Base-by-base conservation (phyloP, 2,797 vertebrate species). In the Staurois parvus region DNA sequence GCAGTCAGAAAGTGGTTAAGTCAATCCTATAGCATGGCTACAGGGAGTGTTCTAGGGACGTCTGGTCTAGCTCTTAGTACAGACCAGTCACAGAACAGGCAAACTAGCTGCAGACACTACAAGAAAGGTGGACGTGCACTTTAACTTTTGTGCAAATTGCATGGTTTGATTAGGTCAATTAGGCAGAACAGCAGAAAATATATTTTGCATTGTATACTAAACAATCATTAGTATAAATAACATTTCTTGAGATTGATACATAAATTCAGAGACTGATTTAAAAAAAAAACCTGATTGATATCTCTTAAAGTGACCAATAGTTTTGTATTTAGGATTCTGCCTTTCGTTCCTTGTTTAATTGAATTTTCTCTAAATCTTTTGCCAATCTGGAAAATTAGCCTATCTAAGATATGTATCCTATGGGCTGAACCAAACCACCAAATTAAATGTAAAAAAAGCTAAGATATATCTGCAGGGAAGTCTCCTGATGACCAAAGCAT, bases 1-100 rank as follows among this genome's bases (percentile, higher is more conserved):
- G 48, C 67, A 75, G 79, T 82, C 79, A 86, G 69, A 85, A 70
- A 32, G 37, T 72, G 64, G 24, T 13, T 75, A 45, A 81, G n/a
- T 72, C 21, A 40, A 66, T 75, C 52, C 21, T 75, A 82, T 66
- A 2, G 26, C 74, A 45, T 26, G 26, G 59, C 48, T 80, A 52
- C 75, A 56, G 72, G 73, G 2, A 52, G 73, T 12, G 78, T 32
- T 19, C 32, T 8, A 75, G 64, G 11, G 11, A 37, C 75, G 84
- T 77, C 79, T 72, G 37, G 26, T 56, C 52, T 85, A 76, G 72
- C 48, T 81, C 64, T 29, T 70, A 37, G 37, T 37, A 11, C 24
- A 76, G 13, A 76, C 66, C 34, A 34, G 21, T 81, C 56, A 72
- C 52, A 5, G n/a, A 40, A 29, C 28, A 59, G 52, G 21, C 52